Evolutionary conservation across 1,140 invertebrate genomes (phyloP).

Genomic region (Hyposmocoma kahamanoa): DNA sequence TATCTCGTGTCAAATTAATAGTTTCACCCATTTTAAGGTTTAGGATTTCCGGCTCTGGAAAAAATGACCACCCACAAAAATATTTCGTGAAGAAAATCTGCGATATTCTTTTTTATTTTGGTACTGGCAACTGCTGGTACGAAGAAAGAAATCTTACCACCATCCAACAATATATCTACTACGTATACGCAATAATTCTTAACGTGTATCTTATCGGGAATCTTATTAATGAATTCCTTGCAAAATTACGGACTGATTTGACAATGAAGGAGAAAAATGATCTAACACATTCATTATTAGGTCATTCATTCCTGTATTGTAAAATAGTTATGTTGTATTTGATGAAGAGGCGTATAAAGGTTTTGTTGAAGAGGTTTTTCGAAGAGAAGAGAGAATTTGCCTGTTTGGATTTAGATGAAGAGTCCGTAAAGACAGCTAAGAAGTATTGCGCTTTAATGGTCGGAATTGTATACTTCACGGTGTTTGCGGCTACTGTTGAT

Average conservation of each 20-base stretch:
- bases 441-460: conserved; percentile 7
- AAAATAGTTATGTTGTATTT: background rate
- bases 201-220: conserved; percentile 22
- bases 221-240: conserved; percentile 13
- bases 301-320: background rate
- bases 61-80: conserved; percentile 33
- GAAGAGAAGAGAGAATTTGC: background rate
- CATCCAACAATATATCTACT: conserved; percentile 14
- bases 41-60: too few relatives aligned
- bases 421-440: conserved; percentile 17
- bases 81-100: conserved; percentile 31
- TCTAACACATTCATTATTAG: background rate
- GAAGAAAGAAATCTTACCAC: conserved; percentile 13
- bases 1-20: too few relatives aligned
- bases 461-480: conserved; percentile 12
- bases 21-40: too few relatives aligned
- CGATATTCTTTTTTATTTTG: conserved; percentile 26
- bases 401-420: conserved; percentile 17
- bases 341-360: background rate
- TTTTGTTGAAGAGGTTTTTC: background rate
- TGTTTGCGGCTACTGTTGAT: conserved; percentile 16
- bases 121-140: conserved; percentile 37
- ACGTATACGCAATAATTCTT: conserved; percentile 18
- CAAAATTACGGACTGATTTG: background rate
- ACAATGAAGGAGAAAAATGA: background rate